A percentile compares a stretch with the other conserved stretches of the same genome.
Conservation (phyloP, 64 coral and sea anemone genomes). For the Dendronephthya gigantea region DNA sequence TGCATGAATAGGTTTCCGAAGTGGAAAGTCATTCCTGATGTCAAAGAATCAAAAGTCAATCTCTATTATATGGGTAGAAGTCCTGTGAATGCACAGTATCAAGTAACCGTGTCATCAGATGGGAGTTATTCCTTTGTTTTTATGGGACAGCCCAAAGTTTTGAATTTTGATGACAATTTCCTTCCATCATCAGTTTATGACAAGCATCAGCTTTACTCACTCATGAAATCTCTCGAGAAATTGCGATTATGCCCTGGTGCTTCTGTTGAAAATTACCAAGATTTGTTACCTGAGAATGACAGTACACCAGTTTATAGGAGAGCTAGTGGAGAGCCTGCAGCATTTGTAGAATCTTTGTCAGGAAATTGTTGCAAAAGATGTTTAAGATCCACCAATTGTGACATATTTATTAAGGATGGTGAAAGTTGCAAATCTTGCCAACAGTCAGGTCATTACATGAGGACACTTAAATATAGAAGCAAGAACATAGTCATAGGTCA, state of each 20-base stretch:
- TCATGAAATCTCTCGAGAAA: too few species aligned
- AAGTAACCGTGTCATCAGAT: background rate
- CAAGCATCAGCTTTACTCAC: too few species aligned
- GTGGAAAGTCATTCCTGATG: background rate
- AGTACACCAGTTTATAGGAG: conserved; percentile 35
- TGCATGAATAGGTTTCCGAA: background rate
- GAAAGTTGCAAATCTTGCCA: background rate
- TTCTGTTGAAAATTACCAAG: too few species aligned
- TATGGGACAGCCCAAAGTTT: background rate
- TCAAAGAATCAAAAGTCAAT: background rate
- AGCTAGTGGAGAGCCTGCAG: conserved; percentile 34
- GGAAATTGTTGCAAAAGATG: too few species aligned
- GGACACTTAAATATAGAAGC: conserved; percentile 10
- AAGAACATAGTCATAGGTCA: background rate
- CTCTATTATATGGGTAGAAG: background rate
- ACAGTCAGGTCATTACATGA: background rate
- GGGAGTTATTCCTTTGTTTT: background rate
- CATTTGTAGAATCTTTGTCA: conserved; percentile 35
- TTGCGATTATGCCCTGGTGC: too few species aligned
- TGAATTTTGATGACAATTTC: background rate
- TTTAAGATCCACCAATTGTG: too few species aligned
- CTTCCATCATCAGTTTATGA: background rate
- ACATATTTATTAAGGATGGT: background rate
- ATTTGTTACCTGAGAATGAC: conserved; percentile 14
- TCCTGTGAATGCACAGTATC: background rate